phyloP scores from a whole-genome alignment of 2,888 invertebrate species.

The Limnephilus auricula region DNA sequence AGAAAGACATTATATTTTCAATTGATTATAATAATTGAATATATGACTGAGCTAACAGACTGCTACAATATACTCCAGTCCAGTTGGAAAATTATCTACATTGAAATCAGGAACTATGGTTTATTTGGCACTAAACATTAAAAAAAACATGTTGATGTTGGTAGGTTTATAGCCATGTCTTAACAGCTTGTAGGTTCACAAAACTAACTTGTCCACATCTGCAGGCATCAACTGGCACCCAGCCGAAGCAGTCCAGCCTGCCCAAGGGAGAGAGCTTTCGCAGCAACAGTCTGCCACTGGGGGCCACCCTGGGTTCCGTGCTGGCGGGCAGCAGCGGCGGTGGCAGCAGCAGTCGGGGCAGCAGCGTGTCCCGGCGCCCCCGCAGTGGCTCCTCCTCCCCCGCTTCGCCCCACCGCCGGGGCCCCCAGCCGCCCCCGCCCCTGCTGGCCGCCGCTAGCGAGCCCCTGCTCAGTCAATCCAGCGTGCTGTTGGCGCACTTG shows the following conservation, averaged over 20 bases:
- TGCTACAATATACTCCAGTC: background rate
- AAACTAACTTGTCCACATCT: background rate
- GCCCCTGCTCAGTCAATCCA: constrained; percentile 83
- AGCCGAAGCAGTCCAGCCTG: constrained; percentile 60
- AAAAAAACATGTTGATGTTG: background rate
- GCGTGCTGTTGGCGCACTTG: constrained; percentile 90
- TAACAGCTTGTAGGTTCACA: background rate
- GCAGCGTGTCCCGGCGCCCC: constrained; percentile 47
- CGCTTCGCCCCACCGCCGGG: constrained; percentile 66
- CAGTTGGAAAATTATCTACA: background rate
- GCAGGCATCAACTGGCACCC: constrained; percentile 51
- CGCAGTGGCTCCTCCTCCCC: constrained; percentile 64
- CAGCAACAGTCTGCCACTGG: constrained; percentile 80
- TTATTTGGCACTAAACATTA: background rate
- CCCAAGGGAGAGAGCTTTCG: constrained; percentile 77
- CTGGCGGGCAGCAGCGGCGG: constrained; percentile 69
- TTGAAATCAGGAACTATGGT: background rate
- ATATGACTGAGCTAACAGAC: background rate
- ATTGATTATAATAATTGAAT: background rate
- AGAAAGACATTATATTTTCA: background rate
- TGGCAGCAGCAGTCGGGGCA: constrained; percentile 41
- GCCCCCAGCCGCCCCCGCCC: constrained; percentile 81
- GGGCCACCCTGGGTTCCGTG: constrained; percentile 74
- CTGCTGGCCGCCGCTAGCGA: constrained; percentile 87
- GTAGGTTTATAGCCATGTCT: background rate